Evolutionary conservation across 92 coral and sea anemone species (phyloP).

Genomic region (Virgularia gustaviana): DNA sequence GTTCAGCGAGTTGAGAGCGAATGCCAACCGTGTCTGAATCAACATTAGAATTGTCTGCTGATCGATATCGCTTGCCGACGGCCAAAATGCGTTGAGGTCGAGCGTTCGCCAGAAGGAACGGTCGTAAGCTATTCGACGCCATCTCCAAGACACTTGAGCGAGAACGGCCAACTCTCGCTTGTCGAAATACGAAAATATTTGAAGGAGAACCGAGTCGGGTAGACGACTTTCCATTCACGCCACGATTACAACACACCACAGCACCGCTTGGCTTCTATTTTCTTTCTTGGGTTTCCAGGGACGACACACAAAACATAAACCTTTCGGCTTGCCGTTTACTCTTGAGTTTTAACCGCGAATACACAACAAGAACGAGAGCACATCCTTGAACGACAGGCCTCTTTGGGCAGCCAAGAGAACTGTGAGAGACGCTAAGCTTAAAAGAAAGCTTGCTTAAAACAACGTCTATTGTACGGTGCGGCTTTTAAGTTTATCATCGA

Average conservation of each 20-base stretch:
- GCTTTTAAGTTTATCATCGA: constrained; percentile 17
- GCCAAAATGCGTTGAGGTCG: constrained; percentile 72
- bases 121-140: constrained; percentile 96
- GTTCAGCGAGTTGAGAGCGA: constrained; percentile 74
- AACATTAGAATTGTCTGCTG: constrained; percentile 77
- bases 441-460: not conserved
- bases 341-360: not conserved
- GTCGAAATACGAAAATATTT: constrained; percentile 71
- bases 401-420: no score
- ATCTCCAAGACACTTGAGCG: constrained; percentile 82
- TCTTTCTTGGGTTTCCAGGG: constrained; percentile 16
- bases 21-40: constrained; percentile 86
- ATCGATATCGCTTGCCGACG: constrained; percentile 62
- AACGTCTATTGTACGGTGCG: constrained; percentile 3
- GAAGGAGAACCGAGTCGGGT: constrained; percentile 86
- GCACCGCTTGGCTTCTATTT: constrained; percentile 13
- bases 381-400: no score
- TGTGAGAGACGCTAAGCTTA: not conserved
- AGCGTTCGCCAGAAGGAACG: constrained; percentile 88
- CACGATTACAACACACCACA: not conserved
- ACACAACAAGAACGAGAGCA: not conserved
- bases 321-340: not conserved
- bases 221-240: constrained; percentile 65
- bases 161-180: constrained; percentile 72
- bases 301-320: constrained; percentile 14